These are phyloP conservation scores for Micromussa lordhowensis DNA, from an alignment of 92 coral and sea anemone species.

Conservation along the genomic window DNA sequence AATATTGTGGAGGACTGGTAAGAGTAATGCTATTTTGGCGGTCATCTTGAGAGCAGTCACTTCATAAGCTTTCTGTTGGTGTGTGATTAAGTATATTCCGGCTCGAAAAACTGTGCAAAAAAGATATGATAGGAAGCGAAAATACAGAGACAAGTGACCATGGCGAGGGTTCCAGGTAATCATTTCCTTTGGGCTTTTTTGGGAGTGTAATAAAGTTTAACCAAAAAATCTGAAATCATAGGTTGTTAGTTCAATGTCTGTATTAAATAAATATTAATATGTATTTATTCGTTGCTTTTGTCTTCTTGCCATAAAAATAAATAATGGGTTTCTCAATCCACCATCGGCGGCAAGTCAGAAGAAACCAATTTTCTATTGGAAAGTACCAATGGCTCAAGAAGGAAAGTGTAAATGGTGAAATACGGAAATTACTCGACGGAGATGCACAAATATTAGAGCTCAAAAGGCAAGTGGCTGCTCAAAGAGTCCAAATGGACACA, in stretches of 20 bases:
- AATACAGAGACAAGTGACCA: too few species aligned
- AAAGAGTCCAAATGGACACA: constrained; percentile 14
- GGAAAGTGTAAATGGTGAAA: constrained; percentile 25
- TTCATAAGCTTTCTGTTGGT: constrained; percentile 21
- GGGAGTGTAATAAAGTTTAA: too few species aligned
- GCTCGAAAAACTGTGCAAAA: neutral
- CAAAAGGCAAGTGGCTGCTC: constrained; percentile 22
- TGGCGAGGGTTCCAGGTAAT: too few species aligned
- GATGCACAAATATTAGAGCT: too few species aligned
- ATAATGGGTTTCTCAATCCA: constrained; percentile 25
- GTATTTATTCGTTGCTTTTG: constrained; percentile 27
- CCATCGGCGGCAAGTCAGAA: constrained; percentile 22
- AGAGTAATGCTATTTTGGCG: constrained; percentile 20
- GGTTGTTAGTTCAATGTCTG: too few species aligned
- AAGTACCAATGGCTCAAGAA: constrained; percentile 17
- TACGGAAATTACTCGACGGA: too few species aligned
- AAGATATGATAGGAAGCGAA: too few species aligned
- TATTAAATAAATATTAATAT: too few species aligned
- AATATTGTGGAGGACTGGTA: constrained; percentile 13
- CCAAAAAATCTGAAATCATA: too few species aligned
- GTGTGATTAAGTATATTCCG: neutral
- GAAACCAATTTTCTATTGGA: too few species aligned
- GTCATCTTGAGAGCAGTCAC: neutral
- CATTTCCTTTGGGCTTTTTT: too few species aligned
- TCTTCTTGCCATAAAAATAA: constrained; percentile 18